Evolutionary conservation across 2,797 vertebrate genomes (phyloP), one percentile per base, ranked within the genome.

Genomic region (Trachops cirrhosus): DNA sequence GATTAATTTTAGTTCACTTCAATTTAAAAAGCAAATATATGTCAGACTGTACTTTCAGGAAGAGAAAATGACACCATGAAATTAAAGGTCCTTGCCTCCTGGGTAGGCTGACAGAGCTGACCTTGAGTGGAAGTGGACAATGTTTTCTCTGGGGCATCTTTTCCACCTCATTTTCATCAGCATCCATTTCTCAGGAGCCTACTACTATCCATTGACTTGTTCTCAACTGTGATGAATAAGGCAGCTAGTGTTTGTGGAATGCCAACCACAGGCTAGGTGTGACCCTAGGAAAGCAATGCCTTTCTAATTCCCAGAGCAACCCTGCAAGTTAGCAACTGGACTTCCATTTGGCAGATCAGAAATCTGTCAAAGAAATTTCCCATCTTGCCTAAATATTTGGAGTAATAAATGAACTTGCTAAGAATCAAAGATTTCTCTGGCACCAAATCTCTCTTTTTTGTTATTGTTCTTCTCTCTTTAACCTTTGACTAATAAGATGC

Each of bases 11-110:
- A 96, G 96, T 96, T 95, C 94, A 91, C 89, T 93, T 95, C 89
- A 96, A 96, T 96, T 97, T 97, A 94, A 96, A 97, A 96, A 95
- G 95, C 95, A 97, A 96, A 97, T 97, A 94, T 89, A 94, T 96
- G 94, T 96, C 96, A 93, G 39, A 41, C 79, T 70, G 46, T 94
- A 95, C 95, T 97, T 93, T 83, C 48, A 88, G 83, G 46, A 89
- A 86, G 74, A 93, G 57, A 94, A 97, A 97, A 96, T 87, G 95
- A 94, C 96, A 96, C 83, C 34, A 8, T 93, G 50, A 95, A 96
- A 96, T 95, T 93, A 96, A 96, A 97, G 93, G 95, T 96, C 92
- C 94, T 91, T 73, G 41, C 86, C 95, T 91, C 64, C 73, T 82
- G 89, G 59, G 83, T 75, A 89, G 15, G 83, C 86, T 86, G 75